phyloP scores from a whole-genome alignment of 2,888 invertebrate genomes.

The Malacosoma neustria region DNA sequence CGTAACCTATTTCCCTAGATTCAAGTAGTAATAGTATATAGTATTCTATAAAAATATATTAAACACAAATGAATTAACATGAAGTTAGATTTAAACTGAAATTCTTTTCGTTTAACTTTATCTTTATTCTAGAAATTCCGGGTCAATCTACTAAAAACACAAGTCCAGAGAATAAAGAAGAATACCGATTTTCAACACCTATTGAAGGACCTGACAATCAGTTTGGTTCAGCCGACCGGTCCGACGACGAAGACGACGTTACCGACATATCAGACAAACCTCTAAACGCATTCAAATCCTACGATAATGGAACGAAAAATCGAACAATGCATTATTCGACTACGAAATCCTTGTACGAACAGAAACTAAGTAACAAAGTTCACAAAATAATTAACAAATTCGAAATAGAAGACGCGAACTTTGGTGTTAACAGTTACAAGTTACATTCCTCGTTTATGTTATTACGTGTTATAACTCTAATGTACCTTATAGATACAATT shows the following conservation, averaged over 20 bases:
- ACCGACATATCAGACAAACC: not conserved
- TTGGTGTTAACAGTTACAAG: conserved; percentile 20
- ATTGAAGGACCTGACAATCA: conserved; percentile 77
- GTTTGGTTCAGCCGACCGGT: conserved; percentile 82
- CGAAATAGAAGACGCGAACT: conserved; percentile 28
- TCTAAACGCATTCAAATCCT: conserved; percentile 5
- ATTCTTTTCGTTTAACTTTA: too few species aligned
- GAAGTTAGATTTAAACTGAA: too few species aligned
- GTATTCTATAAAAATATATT: too few species aligned
- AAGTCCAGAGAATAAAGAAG: conserved; percentile 69
- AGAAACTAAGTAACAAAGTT: conserved; percentile 58
- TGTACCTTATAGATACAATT: conserved; percentile 12
- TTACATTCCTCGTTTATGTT: conserved; percentile 10
- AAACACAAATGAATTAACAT: too few species aligned
- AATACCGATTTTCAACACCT: conserved; percentile 59
- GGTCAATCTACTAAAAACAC: conserved; percentile 77
- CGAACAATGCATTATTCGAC: conserved; percentile 29
- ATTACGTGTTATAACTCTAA: conserved; percentile 9
- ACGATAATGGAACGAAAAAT: conserved; percentile 33
- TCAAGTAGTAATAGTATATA: too few species aligned
- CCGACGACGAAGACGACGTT: conserved; percentile 76
- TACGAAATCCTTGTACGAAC: conserved; percentile 31
- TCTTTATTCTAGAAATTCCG: conserved; percentile 79
- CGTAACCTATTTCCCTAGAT: too few species aligned
- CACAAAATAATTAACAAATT: conserved; percentile 52